These are phyloP conservation scores for Sebastes dallii DNA, from an alignment of 2,797 vertebrate species.

Conservation along the genomic window DNA sequence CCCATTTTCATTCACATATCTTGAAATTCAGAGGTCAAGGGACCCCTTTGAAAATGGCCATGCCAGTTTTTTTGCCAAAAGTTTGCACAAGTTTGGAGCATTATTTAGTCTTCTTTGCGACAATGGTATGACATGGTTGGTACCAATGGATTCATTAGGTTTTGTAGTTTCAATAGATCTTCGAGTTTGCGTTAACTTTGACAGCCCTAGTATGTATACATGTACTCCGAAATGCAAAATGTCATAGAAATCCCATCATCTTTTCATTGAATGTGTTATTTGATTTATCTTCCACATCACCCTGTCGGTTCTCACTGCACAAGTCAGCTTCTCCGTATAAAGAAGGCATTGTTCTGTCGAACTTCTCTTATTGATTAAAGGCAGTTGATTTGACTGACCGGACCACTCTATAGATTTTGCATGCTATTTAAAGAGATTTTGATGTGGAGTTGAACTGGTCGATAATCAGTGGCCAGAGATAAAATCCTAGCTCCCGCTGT, in stretches of 20 bases:
- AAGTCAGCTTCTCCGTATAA: slow-evolving; percentile 6
- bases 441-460: neutral
- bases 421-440: slow-evolving; percentile 37
- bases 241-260: neutral
- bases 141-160: no score
- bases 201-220: neutral
- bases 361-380: slow-evolving; percentile 34
- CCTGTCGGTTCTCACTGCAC: neutral
- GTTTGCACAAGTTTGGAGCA: fast-evolving
- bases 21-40: no score
- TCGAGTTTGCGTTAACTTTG: no score
- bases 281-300: neutral
- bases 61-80: no score
- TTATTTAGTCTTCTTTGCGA: no score
- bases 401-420: slow-evolving; percentile 34
- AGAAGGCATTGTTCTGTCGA: slow-evolving; percentile 10
- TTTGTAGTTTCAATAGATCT: no score
- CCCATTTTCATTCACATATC: no score
- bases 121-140: no score
- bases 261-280: slow-evolving; percentile 1
- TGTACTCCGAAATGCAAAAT: neutral
- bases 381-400: slow-evolving; percentile 34
- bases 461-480: slow-evolving; percentile 25
- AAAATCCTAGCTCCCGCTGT: slow-evolving; percentile 10
- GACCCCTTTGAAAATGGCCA: no score